Conservation (phyloP, 92 coral and sea anemone genomes). For the Epizoanthus illoricatus region DNA sequence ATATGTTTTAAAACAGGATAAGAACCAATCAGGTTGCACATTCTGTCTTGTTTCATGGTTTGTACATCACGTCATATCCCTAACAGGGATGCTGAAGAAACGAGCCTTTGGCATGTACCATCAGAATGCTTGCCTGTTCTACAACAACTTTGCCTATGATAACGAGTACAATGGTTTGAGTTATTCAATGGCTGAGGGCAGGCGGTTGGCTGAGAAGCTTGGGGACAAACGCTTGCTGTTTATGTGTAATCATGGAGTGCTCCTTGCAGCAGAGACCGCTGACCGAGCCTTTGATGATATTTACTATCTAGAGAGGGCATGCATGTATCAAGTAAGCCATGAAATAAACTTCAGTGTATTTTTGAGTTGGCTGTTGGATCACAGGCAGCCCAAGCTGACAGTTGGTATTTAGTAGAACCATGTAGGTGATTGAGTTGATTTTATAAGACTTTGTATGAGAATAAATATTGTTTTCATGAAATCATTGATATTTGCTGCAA, state of each 20-base stretch:
- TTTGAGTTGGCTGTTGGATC: too few relatives aligned
- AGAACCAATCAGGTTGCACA: neutral
- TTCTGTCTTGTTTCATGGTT: neutral
- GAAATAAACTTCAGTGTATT: neutral
- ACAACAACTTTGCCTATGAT: conserved; percentile 63
- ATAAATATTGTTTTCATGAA: too few relatives aligned
- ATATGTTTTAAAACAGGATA: too few relatives aligned
- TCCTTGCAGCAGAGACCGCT: conserved; percentile 48
- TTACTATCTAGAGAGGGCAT: conserved; percentile 68
- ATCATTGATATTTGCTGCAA: too few relatives aligned
- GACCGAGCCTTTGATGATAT: conserved; percentile 62
- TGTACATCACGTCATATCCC: neutral
- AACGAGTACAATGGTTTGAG: conserved; percentile 62
- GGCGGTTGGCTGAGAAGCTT: conserved; percentile 55
- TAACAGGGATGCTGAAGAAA: conserved; percentile 56
- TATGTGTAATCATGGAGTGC: conserved; percentile 77
- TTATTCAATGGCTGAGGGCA: conserved; percentile 61
- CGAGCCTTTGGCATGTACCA: conserved; percentile 58
- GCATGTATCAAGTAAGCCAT: conserved; percentile 63
- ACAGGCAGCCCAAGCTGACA: too few relatives aligned
- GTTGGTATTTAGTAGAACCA: too few relatives aligned
- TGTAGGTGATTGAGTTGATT: too few relatives aligned
- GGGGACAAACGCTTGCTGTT: conserved; percentile 62
- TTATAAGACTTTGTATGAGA: too few relatives aligned
- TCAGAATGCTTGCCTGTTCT: conserved; percentile 59